Evolutionary conservation across 2,888 invertebrate species (phyloP).

Genomic region (Adelphocoris suturalis): DNA sequence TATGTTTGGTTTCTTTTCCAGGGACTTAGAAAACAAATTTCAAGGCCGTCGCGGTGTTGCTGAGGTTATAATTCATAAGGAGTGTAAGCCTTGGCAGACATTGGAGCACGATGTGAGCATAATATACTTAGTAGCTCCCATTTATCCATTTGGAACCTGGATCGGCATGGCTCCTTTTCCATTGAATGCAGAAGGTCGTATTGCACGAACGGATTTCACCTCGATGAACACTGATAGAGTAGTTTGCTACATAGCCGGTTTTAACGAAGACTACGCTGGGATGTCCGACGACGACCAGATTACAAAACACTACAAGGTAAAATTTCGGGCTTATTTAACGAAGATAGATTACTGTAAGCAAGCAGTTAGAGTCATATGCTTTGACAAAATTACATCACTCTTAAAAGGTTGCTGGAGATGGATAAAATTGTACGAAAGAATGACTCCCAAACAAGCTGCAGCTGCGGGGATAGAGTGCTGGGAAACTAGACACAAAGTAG

Average conservation of each 20-base stretch:
- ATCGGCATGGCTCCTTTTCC: neutral
- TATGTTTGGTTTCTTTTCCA: neutral
- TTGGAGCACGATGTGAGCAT: neutral
- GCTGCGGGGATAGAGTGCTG: neutral
- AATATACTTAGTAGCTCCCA: neutral
- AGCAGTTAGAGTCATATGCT: neutral
- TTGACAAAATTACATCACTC: neutral
- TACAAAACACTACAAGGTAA: neutral
- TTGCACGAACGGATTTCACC: neutral
- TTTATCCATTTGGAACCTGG: neutral
- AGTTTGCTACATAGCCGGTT: conserved; percentile 11
- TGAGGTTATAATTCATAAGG: neutral
- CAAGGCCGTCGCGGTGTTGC: neutral
- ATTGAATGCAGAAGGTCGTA: neutral
- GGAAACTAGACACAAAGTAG: conserved; percentile 19
- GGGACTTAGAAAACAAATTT: neutral
- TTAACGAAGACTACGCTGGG: neutral
- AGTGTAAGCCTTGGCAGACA: neutral
- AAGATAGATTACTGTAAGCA: neutral
- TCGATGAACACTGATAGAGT: neutral
- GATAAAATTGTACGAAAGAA: neutral
- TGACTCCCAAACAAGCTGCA: neutral
- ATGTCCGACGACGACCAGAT: neutral
- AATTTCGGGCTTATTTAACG: neutral
- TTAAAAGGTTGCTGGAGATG: neutral